phyloP scores from a whole-genome alignment of 35 echinoderm and acorn worm genomes.

The Lytechinus pictus region DNA sequence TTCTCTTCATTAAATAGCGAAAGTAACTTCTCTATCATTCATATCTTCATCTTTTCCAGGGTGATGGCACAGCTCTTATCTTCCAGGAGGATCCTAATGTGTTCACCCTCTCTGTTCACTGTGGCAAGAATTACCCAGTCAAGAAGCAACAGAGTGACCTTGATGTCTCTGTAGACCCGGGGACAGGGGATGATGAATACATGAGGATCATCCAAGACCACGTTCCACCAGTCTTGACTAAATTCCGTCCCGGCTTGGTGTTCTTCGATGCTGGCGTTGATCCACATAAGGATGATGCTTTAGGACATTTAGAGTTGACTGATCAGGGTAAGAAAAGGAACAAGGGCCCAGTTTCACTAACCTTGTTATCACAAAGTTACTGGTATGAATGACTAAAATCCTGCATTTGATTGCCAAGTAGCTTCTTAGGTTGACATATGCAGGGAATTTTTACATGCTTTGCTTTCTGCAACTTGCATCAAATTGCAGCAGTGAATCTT shows the following conservation, averaged over 20 bases:
- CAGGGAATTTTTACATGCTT: too few species aligned
- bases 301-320: constrained; percentile 77
- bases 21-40: too few species aligned
- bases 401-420: too few species aligned
- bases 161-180: constrained; percentile 68
- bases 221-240: constrained; percentile 67
- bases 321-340: constrained; percentile 54
- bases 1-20: too few species aligned
- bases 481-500: too few species aligned
- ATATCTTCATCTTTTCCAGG: neutral
- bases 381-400: too few species aligned
- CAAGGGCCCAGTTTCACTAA: neutral
- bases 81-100: constrained; percentile 69
- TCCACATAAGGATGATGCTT: constrained; percentile 72
- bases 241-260: constrained; percentile 64
- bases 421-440: too few species aligned
- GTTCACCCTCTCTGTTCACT: constrained; percentile 85
- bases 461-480: too few species aligned
- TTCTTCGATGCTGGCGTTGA: constrained; percentile 88
- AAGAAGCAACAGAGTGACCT: constrained; percentile 75
- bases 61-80: constrained; percentile 81
- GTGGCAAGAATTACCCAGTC: constrained; percentile 79
- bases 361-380: neutral
- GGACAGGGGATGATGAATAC: constrained; percentile 68
- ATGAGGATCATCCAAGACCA: constrained; percentile 63